Base-by-base conservation (phyloP, 2,888 invertebrate species). In the Andrena praecox region DNA sequence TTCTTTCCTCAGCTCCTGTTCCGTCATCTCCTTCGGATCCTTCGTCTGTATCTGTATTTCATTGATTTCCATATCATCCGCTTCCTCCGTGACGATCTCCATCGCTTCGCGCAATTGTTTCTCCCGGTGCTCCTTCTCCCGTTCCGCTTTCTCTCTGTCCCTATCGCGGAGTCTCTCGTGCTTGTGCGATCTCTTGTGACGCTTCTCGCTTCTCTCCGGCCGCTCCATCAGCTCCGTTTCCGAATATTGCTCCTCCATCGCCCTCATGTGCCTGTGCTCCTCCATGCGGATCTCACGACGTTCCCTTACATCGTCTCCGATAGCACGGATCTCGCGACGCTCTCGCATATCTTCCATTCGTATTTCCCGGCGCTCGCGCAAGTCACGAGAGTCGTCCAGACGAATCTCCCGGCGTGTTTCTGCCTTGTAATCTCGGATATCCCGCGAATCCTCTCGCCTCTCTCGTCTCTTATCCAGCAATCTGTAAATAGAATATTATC, bases 121-220 rank as follows among this genome's bases (percentile, higher is more conserved):
- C 16, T 93, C 93, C 2, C 92, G 87, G 56, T 91, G 92, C 56
- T 91, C 92, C 63, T 90, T 92, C 35, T 92, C 92, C 0, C 90
- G 90, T 59, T 92, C 93, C 0, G 90, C 77, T 71, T 92, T 91
- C 27, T 93, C 93, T 27, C 89, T 91, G 64, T 94, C 94, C 73
- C 94, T 95, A 78, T 96, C 96, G 90, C 96, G 92, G 4, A 75
- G 84, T 62, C 93, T 86, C 4, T 97, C 91, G 95, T 96, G 93
- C 95, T 96, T 88, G 96, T 93, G 93, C 60, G 93, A 93, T 54
- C 93, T 88, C 79, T 94, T 94, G 77, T 93, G 94, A 2, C 93
- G 91, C 62, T 93, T 94, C 31, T 93, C 91, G 10, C 87, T 85
- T 31, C 88, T 80, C 7, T 91, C 91, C 0, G 91, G 74, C 24